Evolutionary conservation across 2,888 invertebrate species (phyloP), one percentile per base, ranked within the genome.

Genomic region (Andrena haemorrhoa): DNA sequence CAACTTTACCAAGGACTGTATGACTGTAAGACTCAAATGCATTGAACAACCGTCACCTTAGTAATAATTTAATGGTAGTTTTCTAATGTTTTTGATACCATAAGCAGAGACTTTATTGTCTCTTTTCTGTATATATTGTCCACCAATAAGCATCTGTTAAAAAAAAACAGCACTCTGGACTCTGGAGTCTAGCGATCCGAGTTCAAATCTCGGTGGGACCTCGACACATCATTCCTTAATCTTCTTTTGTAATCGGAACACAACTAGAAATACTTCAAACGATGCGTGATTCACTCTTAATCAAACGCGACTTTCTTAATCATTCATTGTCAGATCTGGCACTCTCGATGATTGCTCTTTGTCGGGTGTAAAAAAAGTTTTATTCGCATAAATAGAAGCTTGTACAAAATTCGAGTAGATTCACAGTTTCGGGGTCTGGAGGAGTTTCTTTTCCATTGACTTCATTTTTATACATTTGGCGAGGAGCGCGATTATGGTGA

Each of bases 181-280:
- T 96, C 95, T 96, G 96, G 96, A 96, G 23, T 96, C 96, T 96
- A 96, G 96, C 96, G 96, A 96, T 96, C 96, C 96, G 96, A 96
- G 96, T 96, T 96, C 96, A 96, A 96, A 95, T 96, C 96, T 96
- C 96, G 96, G 96, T 96, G 96, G 96, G 95, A 96, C 96, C 96
- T 91, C 64, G 20, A 2, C 53, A 41, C 41, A 5, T 4, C 66
- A 69, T 72, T 72, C 31, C 31, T 26, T 26, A 47, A 51, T 20
- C 26, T 7, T 31, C 8, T 56, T 35, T 33, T 64, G 65, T 78
- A 51, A 10, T 41, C 41, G 16, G 41, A 51, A 51, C 20, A 2
- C 8, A 20, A 51, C 8, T 20, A n/a, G n/a, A 51, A 51, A 51
- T 51, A n/a, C 51, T 20, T 51, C 7, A 51, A 20, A 8, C 20